phyloP scores from a whole-genome alignment of 2,797 vertebrate species.

The Channa striata region DNA sequence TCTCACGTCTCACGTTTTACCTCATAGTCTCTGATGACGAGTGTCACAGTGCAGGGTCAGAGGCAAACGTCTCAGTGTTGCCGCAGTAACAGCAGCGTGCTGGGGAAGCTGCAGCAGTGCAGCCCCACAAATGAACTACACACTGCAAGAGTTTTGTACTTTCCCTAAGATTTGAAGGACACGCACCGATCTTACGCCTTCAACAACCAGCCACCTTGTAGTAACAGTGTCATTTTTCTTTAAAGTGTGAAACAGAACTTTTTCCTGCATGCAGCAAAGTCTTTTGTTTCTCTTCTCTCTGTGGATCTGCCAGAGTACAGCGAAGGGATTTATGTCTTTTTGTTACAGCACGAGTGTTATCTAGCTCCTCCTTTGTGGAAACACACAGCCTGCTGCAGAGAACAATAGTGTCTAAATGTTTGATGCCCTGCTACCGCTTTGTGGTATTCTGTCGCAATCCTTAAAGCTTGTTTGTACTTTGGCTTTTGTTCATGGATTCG shows the following conservation, averaged over 20 bases:
- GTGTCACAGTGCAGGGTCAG: background rate
- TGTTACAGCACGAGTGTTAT: slow-evolving; percentile 33
- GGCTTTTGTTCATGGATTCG: slow-evolving; percentile 60
- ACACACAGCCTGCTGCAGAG: slow-evolving; percentile 60
- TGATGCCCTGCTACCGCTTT: slow-evolving; percentile 71
- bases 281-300: slow-evolving; percentile 26
- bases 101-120: slow-evolving; percentile 24
- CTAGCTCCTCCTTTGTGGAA: slow-evolving; percentile 60
- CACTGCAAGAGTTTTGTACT: slow-evolving; percentile 13
- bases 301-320: slow-evolving; percentile 43
- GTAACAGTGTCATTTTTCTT: slow-evolving; percentile 28
- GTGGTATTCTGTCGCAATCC: slow-evolving; percentile 68
- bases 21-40: background rate
- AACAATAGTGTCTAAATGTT: slow-evolving; percentile 75
- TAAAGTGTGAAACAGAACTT: slow-evolving; percentile 14
- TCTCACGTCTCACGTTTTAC: slow-evolving; percentile 5
- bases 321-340: slow-evolving; percentile 41
- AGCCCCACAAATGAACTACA: background rate
- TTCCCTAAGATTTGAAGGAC: slow-evolving; percentile 8
- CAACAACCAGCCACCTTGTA: background rate
- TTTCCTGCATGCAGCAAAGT: slow-evolving; percentile 32
- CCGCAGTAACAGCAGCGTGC: background rate
- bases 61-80: background rate
- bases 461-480: slow-evolving; percentile 68
- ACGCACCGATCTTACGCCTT: background rate